Percentiles rank a stretch among this genome's conserved stretches.
Conservation (phyloP, 2,888 invertebrate genomes). For the Notodonta dromedarius region DNA sequence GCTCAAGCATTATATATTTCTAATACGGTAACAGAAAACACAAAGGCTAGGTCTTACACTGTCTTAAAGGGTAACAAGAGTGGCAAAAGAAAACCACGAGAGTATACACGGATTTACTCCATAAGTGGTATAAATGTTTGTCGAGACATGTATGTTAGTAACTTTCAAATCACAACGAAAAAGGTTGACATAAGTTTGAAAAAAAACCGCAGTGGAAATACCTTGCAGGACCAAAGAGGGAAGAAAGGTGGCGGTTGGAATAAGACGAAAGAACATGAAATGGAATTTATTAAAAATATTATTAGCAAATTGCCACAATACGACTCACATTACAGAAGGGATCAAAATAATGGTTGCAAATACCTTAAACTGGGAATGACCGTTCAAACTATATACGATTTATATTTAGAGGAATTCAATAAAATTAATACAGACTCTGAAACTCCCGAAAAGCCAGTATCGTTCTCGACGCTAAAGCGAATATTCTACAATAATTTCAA, state of each 20-base stretch:
- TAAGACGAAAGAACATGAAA: slow-evolving; percentile 15
- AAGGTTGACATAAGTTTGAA: slow-evolving; percentile 14
- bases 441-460: slow-evolving; percentile 9
- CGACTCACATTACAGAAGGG: slow-evolving; percentile 16
- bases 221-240: slow-evolving; percentile 13
- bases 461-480: slow-evolving; percentile 12
- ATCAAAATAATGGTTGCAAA: slow-evolving; percentile 12
- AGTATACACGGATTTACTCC: slow-evolving; percentile 13
- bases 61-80: slow-evolving; percentile 10
- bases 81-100: slow-evolving; percentile 16
- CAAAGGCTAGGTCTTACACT: slow-evolving; percentile 15
- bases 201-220: slow-evolving; percentile 13
- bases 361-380: slow-evolving; percentile 27
- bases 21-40: slow-evolving; percentile 13
- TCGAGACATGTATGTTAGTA: slow-evolving; percentile 19
- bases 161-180: slow-evolving; percentile 18
- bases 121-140: slow-evolving; percentile 13
- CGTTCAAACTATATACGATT: slow-evolving; percentile 21
- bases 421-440: slow-evolving; percentile 5
- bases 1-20: slow-evolving; percentile 18
- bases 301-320: slow-evolving; percentile 13
- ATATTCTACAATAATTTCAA: slow-evolving; percentile 25
- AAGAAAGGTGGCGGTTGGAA: slow-evolving; percentile 11
- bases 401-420: slow-evolving; percentile 20
- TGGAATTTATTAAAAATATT: slow-evolving; percentile 11